phyloP scores from a whole-genome alignment of 1,140 invertebrate species.

The Psilanteris sp. region DNA sequence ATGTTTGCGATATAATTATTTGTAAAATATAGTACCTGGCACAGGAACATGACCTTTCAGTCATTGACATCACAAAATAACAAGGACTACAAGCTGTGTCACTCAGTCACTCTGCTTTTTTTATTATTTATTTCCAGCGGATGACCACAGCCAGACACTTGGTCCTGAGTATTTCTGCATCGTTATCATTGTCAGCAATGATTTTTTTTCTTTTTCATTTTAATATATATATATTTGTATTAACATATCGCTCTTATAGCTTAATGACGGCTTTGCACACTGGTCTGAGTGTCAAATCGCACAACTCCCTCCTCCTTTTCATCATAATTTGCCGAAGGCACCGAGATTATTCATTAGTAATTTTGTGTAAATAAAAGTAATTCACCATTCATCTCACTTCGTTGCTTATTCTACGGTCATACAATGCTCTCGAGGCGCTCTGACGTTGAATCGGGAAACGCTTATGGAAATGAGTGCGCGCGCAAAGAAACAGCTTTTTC shows the following conservation, averaged over 20 bases:
- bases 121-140: constrained; percentile 60
- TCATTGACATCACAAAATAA: constrained; percentile 81
- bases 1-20: constrained; percentile 74
- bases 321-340: constrained; percentile 55
- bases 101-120: constrained; percentile 65
- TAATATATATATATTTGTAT: constrained; percentile 48
- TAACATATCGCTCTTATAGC: too few species aligned
- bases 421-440: background rate
- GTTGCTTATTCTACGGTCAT: constrained; percentile 22
- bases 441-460: constrained; percentile 12
- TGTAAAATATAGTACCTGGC: constrained; percentile 80
- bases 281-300: constrained; percentile 40
- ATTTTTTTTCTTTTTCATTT: constrained; percentile 34
- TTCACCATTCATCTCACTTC: constrained; percentile 10
- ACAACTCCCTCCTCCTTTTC: constrained; percentile 38
- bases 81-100: constrained; percentile 79
- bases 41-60: constrained; percentile 81
- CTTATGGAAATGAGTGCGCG: too few species aligned
- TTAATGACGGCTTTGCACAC: constrained; percentile 56
- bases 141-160: constrained; percentile 78
- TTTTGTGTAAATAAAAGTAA: constrained; percentile 5
- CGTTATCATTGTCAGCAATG: constrained; percentile 60
- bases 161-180: constrained; percentile 80
- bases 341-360: constrained; percentile 39
- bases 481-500: too few species aligned